Base-by-base conservation (phyloP, 2,888 invertebrate species). In the Calephelis perditalis region DNA sequence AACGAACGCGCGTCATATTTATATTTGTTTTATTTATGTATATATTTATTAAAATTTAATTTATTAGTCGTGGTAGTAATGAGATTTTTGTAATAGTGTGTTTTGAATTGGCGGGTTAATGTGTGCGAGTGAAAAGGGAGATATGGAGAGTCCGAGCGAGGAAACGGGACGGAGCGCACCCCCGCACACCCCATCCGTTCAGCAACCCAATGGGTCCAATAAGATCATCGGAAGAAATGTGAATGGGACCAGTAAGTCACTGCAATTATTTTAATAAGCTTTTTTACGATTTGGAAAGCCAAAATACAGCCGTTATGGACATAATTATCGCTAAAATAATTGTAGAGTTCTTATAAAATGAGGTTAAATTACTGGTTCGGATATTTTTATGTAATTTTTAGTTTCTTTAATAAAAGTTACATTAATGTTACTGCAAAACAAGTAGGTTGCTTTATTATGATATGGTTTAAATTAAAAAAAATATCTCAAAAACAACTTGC, bases 191-290 rank as follows among this genome's bases (percentile, higher is more conserved):
- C 85, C 90, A 75, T 79, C 86, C 66, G 84, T 86, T 71, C 86
- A 89, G 26, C 49, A 26, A 66, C 82, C 90, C 66, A 92, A 92
- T 67, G 91, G 91, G 68, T 91, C 92, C 79, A 91, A 91, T 82
- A 93, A 92, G 85, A 92, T 93, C 74, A 92, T 92, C 85, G 92
- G 93, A 76, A 90, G 92, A 74, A 93, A 93, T 79, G 88, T 92
- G 82, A 93, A 93, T 86, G 93, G 92, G 72, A 93, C 92, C 81
- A 92, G 93, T 93, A 86, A 92, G 92, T 91, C 82, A 81, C 81
- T 47, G 59, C 59, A 62, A 62, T 63, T 75, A 71, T 69, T 65
- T 71, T 66, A 69, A 69, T 64, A 65, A 68, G 67, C 64, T 65
- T 65, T 62, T 65, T 62, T 58, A 56, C 40, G 56, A 55, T 56